Evolutionary conservation across 2,797 vertebrate genomes (phyloP).

Genomic region (Alauda arvensis): DNA sequence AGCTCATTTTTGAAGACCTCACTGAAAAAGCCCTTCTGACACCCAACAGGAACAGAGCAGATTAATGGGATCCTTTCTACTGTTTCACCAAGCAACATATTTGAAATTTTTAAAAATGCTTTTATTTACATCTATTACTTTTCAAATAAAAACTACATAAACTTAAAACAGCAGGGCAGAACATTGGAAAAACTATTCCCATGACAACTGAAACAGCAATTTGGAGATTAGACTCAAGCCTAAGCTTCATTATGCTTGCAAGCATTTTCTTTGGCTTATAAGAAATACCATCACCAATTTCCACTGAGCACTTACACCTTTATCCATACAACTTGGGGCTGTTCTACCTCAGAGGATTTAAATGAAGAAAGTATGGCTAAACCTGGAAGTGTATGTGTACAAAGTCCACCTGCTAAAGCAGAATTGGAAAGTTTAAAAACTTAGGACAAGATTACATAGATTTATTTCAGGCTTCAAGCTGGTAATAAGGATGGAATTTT

Average conservation of each 20-base stretch:
- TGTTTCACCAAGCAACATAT: background rate
- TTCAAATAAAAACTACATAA: background rate
- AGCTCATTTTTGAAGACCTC: background rate
- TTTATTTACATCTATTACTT: background rate
- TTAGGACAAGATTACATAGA: constrained; percentile 11
- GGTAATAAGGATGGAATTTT: constrained; percentile 46
- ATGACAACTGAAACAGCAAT: background rate
- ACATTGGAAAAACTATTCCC: background rate
- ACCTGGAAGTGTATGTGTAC: background rate
- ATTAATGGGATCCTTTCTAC: background rate
- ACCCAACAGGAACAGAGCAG: background rate
- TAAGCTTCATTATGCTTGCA: background rate
- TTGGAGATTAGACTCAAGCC: background rate
- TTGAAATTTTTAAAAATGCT: background rate
- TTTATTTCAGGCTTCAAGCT: constrained; percentile 23
- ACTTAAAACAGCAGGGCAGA: background rate
- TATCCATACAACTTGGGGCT: background rate
- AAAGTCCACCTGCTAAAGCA: background rate
- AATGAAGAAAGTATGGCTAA: background rate
- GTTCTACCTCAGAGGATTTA: background rate
- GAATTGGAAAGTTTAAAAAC: constrained; percentile 18
- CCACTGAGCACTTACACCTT: background rate
- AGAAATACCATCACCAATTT: background rate
- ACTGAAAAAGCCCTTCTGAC: background rate
- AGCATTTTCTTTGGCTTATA: background rate